Base-by-base conservation (phyloP, 2,797 vertebrate genomes). In the Odontamblyopus rebecca region DNA sequence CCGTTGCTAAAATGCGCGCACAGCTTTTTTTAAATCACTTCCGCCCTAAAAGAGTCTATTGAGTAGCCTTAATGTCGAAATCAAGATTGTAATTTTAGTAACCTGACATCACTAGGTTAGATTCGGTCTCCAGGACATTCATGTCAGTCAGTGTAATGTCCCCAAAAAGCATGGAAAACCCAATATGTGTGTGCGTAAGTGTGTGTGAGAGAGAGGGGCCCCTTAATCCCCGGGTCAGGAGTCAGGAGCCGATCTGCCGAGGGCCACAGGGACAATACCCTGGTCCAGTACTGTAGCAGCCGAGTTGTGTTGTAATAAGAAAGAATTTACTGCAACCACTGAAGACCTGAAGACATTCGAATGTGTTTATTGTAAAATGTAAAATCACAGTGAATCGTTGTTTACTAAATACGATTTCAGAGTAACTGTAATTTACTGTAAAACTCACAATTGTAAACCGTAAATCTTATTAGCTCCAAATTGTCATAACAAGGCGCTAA, bases 171-270 rank as follows among this genome's bases (percentile, higher is more conserved):
- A 48, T 4, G 13, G 13, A 48, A 48, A 48, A 15, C 13, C 44
- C 44, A 15, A 15, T 3, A 1, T 9, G 11, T 41, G 30, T 61
- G 60, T 61, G 30, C 6, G 16, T 32, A 32, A 32, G 30, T 32
- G 30, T 30, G 59, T 18, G 60, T 8, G 60, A 18, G 23, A 13
- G 60, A 18, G 60, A 48, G 63, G 41, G 63, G 63, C 63, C 63
- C 63, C 63, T 65, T 65, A 65, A 65, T 65, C 63, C 63, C 8
- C 26, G 13, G 63, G 63, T 65, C 63, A 65, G 44, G 63, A 65
- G 63, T 50, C 44, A 65, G 63, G 63, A 26, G 38, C 41, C 63
- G 7, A 26, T 62, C 30, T 27, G n/a, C 5, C 0, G 38, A 7
- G 41, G 8, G 41, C 9, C 62, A 48, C 23, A 7, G 26, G n/a